These are phyloP conservation scores for Pachymerium ferrugineum DNA, from an alignment of 2,888 invertebrate genomes.

Conservation along the genomic window DNA sequence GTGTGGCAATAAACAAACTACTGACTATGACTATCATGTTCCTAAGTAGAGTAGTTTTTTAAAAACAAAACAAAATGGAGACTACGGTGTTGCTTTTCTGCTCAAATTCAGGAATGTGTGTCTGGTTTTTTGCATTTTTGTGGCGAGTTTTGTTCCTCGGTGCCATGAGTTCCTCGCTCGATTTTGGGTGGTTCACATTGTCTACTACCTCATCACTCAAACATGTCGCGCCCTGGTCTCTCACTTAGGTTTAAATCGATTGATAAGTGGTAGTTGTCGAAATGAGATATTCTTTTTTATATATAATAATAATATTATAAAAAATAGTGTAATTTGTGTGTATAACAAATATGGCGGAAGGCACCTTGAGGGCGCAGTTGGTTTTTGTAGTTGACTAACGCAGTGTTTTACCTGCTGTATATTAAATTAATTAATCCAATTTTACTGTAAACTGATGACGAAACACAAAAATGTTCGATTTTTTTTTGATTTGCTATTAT, in stretches of 20 bases:
- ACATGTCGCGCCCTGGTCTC: conserved; percentile 22
- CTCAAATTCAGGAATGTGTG: conserved; percentile 27
- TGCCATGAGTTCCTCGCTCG: conserved; percentile 27
- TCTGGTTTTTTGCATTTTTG: conserved; percentile 26
- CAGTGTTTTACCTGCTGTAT: conserved; percentile 15
- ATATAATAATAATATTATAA: conserved; percentile 21
- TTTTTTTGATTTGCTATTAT: conserved; percentile 20
- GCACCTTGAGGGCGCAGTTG: conserved; percentile 22
- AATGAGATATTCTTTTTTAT: conserved; percentile 24
- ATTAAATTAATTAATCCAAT: conserved; percentile 26
- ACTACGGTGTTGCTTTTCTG: conserved; percentile 27
- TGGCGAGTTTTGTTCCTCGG: conserved; percentile 27
- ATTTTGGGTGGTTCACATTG: conserved; percentile 24
- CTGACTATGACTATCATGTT: conserved; percentile 28
- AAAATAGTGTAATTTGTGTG: conserved; percentile 27
- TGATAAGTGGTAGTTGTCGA: conserved; percentile 27
- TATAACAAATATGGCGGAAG: conserved; percentile 27
- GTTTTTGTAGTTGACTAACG: conserved; percentile 25
- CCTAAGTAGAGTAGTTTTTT: conserved; percentile 26
- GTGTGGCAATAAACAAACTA: conserved; percentile 27
- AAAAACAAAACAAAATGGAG: background rate
- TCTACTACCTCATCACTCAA: conserved; percentile 27
- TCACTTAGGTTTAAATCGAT: conserved; percentile 27
- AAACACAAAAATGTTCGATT: conserved; percentile 17
- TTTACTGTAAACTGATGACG: conserved; percentile 25